Conservation (phyloP, 2,888 invertebrate species). For the Euclidia mi region DNA sequence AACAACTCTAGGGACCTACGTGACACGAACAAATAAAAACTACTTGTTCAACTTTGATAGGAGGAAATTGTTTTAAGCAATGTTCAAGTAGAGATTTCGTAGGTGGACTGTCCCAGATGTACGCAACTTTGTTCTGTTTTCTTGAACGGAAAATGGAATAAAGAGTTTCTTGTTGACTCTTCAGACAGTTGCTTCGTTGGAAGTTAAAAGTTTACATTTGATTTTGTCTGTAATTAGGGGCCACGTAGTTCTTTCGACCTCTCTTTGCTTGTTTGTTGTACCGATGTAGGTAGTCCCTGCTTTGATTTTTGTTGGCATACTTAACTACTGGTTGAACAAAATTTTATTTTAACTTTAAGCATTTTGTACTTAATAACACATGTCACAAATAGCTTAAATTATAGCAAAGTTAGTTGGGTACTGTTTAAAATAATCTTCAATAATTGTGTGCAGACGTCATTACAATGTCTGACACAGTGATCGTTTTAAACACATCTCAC, state of each 20-base stretch:
- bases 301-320: too few relatives aligned
- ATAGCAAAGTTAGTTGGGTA: too few relatives aligned
- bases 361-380: too few relatives aligned
- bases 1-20: conserved; percentile 78
- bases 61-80: conserved; percentile 81
- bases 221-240: conserved; percentile 10
- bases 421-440: too few relatives aligned
- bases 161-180: conserved; percentile 51
- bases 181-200: conserved; percentile 44
- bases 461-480: too few relatives aligned
- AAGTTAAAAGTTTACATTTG: conserved; percentile 38
- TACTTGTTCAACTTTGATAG: conserved; percentile 78
- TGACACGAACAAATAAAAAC: conserved; percentile 81
- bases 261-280: background rate
- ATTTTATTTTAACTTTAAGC: too few relatives aligned
- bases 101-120: conserved; percentile 66
- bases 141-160: conserved; percentile 58
- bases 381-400: too few relatives aligned
- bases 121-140: conserved; percentile 56
- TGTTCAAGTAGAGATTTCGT: conserved; percentile 75
- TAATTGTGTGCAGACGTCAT: too few relatives aligned
- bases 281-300: too few relatives aligned
- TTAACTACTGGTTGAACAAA: too few relatives aligned
- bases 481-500: too few relatives aligned
- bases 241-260: background rate